Evolutionary conservation across 2,797 vertebrate genomes (phyloP), one percentile per base, ranked within the genome.

Genomic region (Brachyalestes nurse): DNA sequence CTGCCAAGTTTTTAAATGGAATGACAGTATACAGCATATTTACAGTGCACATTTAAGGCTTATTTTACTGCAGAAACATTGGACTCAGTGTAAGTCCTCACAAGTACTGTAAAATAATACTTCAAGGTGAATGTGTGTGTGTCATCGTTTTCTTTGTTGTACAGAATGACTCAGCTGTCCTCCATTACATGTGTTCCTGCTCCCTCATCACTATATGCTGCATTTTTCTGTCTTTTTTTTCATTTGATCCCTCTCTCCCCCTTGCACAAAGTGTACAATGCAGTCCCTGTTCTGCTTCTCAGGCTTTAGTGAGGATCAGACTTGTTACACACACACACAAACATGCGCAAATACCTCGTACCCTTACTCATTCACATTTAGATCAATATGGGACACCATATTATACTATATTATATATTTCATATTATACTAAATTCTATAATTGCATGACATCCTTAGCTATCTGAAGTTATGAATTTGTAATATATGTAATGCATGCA

Each of bases 201-300:
- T 67, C 75, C 57, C 51, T 82, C 70, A 73, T 74, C 70, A 67
- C 69, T 60, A 65, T 78, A 67, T 49, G 38, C 61, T 49, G 80
- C 21, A 65, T 28, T 77, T 55, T 71, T 64, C 71, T 5, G 16
- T 6, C 72, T 65, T 34, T 19, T 19, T 23, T 28, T 14, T 47
- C 21, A 2, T 13, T 28, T 28, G 13, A 23, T 77, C 42, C 49
- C 40, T 40, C 57, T 40, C 55, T 83, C 51, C 67, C 53, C 9
- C 38, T n/a, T 65, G 38, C 64, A 49, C 53, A 34, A 14, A 47
- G 58, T 45, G n/a, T 61, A 83, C 78, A 83, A 80, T 80, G 62
- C 19, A 13, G 21, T 21, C 82, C 60, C 73, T 83, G 82, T 83
- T 83, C 69, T 47, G 51, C 13, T 5, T 80, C 6, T 28, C 49